phyloP scores from a whole-genome alignment of 2,888 invertebrate genomes.

The Geotrupes spiniger region DNA sequence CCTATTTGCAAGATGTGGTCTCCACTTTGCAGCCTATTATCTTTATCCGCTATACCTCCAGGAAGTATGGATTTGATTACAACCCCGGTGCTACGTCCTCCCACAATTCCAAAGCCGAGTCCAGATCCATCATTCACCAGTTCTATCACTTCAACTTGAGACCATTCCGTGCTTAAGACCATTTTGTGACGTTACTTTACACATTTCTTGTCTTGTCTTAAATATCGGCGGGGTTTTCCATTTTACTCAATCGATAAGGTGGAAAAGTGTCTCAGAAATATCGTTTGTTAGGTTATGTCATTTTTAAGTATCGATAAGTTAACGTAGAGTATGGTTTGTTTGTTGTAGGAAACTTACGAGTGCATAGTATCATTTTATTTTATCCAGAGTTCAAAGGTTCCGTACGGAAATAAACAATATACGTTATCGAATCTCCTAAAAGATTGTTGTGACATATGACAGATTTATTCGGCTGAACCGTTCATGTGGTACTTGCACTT shows the following conservation, averaged over 20 bases:
- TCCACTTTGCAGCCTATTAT: conserved; percentile 92
- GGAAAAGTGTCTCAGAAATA: conserved; percentile 4
- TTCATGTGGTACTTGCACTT: too few relatives aligned
- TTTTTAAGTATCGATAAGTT: conserved; percentile 3
- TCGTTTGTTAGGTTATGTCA: conserved; percentile 22
- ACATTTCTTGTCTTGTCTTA: conserved; percentile 16
- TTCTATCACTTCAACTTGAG: conserved; percentile 98
- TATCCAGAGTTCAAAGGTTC: conserved; percentile 1
- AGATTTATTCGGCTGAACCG: too few relatives aligned
- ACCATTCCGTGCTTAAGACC: conserved; percentile 98
- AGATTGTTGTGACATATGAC: too few relatives aligned
- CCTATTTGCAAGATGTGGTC: conserved; percentile 97
- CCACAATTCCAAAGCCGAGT: conserved; percentile 97
- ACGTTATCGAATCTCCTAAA: too few relatives aligned
- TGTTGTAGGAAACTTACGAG: background rate
- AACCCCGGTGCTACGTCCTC: conserved; percentile 96
- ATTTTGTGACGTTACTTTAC: conserved; percentile 45
- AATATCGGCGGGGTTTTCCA: conserved; percentile 15
- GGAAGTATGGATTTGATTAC: conserved; percentile 97
- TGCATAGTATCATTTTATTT: background rate
- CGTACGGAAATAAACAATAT: background rate
- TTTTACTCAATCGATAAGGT: too few relatives aligned
- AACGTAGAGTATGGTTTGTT: background rate
- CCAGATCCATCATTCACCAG: conserved; percentile 96
- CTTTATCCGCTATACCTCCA: conserved; percentile 94